These are phyloP conservation scores for Augochlorella aurata DNA, from an alignment of 2,888 invertebrate genomes.

Conservation along the genomic window DNA sequence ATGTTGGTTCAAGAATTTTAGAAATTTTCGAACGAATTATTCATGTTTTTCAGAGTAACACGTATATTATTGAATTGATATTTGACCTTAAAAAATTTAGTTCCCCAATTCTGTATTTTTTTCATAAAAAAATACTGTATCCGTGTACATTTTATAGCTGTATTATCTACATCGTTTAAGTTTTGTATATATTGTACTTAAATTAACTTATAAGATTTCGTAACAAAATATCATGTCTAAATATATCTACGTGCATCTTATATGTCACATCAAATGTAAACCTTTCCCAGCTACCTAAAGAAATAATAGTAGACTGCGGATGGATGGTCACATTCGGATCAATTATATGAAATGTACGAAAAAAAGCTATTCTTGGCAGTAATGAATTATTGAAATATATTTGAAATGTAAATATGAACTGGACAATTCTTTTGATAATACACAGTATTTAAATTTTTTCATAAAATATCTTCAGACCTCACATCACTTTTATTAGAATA, in stretches of 20 bases:
- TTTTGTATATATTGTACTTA: constrained; percentile 71
- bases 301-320: too few relatives aligned
- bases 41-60: not conserved
- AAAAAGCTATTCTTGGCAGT: too few relatives aligned
- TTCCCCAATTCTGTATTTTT: constrained; percentile 9
- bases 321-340: too few relatives aligned
- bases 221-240: constrained; percentile 1
- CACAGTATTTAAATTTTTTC: too few relatives aligned
- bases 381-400: too few relatives aligned
- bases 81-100: not conserved
- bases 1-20: not conserved
- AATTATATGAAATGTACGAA: too few relatives aligned
- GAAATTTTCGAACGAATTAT: not conserved
- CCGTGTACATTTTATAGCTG: constrained; percentile 27
- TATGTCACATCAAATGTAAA: constrained; percentile 20
- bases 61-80: not conserved
- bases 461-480: too few relatives aligned
- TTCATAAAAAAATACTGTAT: not conserved
- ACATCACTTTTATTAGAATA: too few relatives aligned
- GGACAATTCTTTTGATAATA: too few relatives aligned
- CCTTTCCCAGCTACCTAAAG: not conserved
- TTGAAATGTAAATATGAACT: too few relatives aligned
- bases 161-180: constrained; percentile 53
- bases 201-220: constrained; percentile 50
- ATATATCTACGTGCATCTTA: constrained; percentile 31